Conservation (phyloP, 2,888 invertebrate species). For the Tuta absoluta region DNA sequence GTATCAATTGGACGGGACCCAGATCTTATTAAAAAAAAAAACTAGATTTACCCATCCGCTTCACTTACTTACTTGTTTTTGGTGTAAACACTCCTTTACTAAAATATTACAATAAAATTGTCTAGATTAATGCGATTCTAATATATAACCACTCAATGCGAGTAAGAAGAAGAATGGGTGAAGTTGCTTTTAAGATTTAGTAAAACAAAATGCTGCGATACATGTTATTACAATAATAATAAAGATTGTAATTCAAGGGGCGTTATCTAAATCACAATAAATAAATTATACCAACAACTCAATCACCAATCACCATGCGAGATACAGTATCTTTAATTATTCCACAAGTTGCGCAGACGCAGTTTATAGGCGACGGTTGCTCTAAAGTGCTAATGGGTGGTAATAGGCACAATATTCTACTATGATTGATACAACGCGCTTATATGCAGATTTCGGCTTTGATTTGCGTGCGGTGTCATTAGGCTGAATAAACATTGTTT, state of each 20-base stretch:
- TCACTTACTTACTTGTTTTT: too few species aligned
- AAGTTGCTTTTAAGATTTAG: too few species aligned
- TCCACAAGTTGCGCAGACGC: conserved; percentile 23
- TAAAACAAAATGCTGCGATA: too few species aligned
- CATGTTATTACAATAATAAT: not conserved
- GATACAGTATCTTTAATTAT: conserved; percentile 20
- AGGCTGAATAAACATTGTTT: conserved; percentile 8
- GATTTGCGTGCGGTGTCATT: conserved; percentile 37
- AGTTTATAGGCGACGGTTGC: conserved; percentile 42
- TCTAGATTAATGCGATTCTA: too few species aligned
- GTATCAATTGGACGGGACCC: too few species aligned
- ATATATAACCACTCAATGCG: too few species aligned
- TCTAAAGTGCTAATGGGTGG: conserved; percentile 40
- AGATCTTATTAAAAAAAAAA: too few species aligned
- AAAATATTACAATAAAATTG: too few species aligned
- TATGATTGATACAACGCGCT: conserved; percentile 44
- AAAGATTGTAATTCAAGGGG: not conserved
- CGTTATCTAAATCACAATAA: not conserved
- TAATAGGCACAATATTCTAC: conserved; percentile 44
- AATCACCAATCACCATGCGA: conserved; percentile 7
- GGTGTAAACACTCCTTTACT: too few species aligned
- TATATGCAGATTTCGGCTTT: conserved; percentile 45
- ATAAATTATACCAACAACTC: conserved; percentile 15
- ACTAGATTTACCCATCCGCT: too few species aligned
- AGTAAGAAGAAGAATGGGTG: too few species aligned